Evolutionary conservation across 2,113 vertebrate species (phyloP).

Genomic region (Greenwoodochromis staneri): DNA sequence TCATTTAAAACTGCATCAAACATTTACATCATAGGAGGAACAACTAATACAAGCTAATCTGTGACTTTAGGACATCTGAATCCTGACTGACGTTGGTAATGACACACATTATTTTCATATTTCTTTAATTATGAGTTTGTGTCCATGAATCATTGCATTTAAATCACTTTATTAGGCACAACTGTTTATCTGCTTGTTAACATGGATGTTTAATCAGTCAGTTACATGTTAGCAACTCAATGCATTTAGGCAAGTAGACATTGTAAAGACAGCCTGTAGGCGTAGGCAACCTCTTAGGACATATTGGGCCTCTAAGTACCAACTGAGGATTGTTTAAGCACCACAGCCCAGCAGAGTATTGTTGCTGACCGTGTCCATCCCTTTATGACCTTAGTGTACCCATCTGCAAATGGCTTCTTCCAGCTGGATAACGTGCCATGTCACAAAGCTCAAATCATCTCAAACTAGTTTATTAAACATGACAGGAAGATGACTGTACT

Average conservation of each 20-base stretch:
- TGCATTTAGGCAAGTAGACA: background rate
- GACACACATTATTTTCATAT: background rate
- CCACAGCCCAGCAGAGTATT: background rate
- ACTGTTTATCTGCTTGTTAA: background rate
- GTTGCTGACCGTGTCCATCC: background rate
- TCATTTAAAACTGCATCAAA: background rate
- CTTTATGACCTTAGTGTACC: background rate
- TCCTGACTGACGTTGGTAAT: background rate
- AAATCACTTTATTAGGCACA: background rate
- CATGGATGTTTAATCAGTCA: background rate
- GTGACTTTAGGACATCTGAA: background rate
- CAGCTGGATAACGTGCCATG: background rate
- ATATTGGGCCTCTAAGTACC: background rate
- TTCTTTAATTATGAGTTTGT: background rate
- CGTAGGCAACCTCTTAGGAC: background rate
- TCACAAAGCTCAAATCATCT: background rate
- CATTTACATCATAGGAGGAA: background rate
- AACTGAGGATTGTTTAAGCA: background rate
- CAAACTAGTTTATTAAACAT: background rate
- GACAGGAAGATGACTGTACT: background rate
- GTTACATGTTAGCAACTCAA: background rate
- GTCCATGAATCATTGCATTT: background rate
- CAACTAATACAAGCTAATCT: background rate
- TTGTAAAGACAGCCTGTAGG: background rate
- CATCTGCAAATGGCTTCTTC: background rate